Conservation (phyloP, 2,113 vertebrate genomes). For the Cervus canadensis region DNA sequence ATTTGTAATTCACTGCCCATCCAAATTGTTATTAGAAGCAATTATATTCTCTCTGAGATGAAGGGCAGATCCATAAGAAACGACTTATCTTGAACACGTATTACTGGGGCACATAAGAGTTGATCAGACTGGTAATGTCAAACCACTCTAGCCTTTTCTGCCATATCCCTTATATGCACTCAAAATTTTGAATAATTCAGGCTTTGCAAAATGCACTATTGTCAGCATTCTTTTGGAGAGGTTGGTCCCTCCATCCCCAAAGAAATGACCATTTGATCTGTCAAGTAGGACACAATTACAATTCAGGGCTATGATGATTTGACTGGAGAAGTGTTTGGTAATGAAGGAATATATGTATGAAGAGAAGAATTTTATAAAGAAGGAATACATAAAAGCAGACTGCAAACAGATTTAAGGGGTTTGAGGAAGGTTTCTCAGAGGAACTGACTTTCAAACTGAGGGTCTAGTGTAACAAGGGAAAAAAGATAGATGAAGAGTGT, state of each 20-base stretch:
- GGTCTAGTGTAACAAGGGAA: background rate
- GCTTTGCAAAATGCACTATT: background rate
- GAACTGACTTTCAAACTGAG: background rate
- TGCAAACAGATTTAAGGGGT: background rate
- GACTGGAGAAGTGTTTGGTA: background rate
- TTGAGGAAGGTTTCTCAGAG: background rate
- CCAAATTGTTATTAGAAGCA: slow-evolving; percentile 64
- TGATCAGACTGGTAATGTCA: slow-evolving; percentile 34
- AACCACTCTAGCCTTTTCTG: background rate
- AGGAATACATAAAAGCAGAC: too few species aligned
- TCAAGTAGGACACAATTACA: background rate
- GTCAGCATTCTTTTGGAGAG: background rate
- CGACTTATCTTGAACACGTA: slow-evolving; percentile 11
- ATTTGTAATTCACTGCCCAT: slow-evolving; percentile 49
- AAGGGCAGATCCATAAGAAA: slow-evolving; percentile 32
- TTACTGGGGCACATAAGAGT: background rate
- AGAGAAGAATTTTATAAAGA: background rate
- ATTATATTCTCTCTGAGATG: slow-evolving; percentile 50
- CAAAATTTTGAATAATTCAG: background rate
- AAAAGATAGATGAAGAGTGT: fast-evolving
- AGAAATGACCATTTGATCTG: background rate
- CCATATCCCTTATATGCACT: background rate
- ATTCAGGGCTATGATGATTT: background rate
- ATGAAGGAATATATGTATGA: background rate
- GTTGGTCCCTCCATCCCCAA: background rate